Percentiles rank a stretch among this genome's conserved stretches.
Evolutionary conservation across 2,888 invertebrate species (phyloP).

Genomic region (Salticus scenicus): DNA sequence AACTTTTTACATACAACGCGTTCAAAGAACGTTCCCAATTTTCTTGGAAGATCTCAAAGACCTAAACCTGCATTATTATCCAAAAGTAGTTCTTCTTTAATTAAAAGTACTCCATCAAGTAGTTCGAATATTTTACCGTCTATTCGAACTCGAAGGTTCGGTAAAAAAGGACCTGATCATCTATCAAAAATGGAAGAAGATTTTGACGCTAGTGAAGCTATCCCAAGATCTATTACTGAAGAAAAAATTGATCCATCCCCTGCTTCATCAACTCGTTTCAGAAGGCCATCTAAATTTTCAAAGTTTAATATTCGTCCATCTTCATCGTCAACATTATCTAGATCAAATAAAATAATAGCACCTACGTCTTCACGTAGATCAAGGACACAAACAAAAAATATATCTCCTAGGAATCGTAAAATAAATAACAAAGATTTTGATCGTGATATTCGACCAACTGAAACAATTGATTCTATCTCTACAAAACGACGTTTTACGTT

Average conservation of each 20-base stretch:
- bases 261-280: slow-evolving; percentile 18
- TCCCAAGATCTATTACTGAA: slow-evolving; percentile 43
- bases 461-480: slow-evolving; percentile 11
- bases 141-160: slow-evolving; percentile 37
- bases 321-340: neutral
- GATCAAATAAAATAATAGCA: neutral
- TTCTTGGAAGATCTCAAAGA: slow-evolving; percentile 41
- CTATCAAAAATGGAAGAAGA: slow-evolving; percentile 48
- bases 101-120: slow-evolving; percentile 18
- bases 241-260: slow-evolving; percentile 24
- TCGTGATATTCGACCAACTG: slow-evolving; percentile 24
- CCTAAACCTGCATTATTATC: neutral
- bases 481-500: slow-evolving; percentile 55
- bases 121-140: slow-evolving; percentile 4
- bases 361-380: slow-evolving; percentile 15
- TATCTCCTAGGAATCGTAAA: slow-evolving; percentile 29
- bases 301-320: slow-evolving; percentile 28
- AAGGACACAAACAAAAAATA: slow-evolving; percentile 23
- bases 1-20: neutral
- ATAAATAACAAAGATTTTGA: neutral
- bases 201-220: slow-evolving; percentile 64
- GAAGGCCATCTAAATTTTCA: slow-evolving; percentile 37
- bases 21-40: slow-evolving; percentile 39
- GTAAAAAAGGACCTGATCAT: slow-evolving; percentile 24
- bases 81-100: neutral